These are phyloP conservation scores for Cydia pomonella DNA, from an alignment of 1,140 invertebrate species.

Conservation along the genomic window DNA sequence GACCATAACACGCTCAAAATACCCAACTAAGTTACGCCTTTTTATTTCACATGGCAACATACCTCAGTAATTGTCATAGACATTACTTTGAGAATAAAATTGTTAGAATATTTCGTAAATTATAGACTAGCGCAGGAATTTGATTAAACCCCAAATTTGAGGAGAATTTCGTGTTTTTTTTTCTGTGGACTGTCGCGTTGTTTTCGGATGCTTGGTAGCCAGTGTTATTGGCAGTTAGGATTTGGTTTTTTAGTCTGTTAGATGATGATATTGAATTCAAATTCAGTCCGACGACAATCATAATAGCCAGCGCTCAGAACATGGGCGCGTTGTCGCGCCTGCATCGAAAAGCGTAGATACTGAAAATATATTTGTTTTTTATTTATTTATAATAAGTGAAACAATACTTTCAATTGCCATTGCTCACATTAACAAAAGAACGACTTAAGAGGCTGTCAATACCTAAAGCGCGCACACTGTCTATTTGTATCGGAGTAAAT, in stretches of 20 bases:
- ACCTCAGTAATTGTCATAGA: slow-evolving; percentile 27
- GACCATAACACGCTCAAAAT: background rate
- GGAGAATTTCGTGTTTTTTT: slow-evolving; percentile 12
- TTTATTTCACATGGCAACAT: slow-evolving; percentile 9
- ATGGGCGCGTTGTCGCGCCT: too few species aligned
- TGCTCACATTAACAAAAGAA: too few species aligned
- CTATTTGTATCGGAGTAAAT: too few species aligned
- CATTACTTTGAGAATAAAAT: slow-evolving; percentile 38
- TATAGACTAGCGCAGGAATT: slow-evolving; percentile 34
- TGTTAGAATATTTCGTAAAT: slow-evolving; percentile 49
- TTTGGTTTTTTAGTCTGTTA: background rate
- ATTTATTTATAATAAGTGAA: too few species aligned
- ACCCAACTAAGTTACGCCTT: background rate
- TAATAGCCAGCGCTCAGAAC: background rate
- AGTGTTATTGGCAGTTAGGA: slow-evolving; percentile 9
- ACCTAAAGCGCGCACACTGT: too few species aligned
- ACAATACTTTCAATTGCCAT: too few species aligned
- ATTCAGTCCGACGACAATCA: background rate
- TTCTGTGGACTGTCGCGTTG: slow-evolving; percentile 20
- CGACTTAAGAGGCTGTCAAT: too few species aligned
- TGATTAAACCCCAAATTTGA: slow-evolving; percentile 20
- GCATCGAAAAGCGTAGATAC: too few species aligned
- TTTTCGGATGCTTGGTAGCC: slow-evolving; percentile 25
- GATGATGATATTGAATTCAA: background rate
- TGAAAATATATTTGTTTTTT: too few species aligned